Evolutionary conservation across 1,140 invertebrate species (phyloP), one percentile per base, ranked within the genome.

Genomic region (Sycobia sp.): DNA sequence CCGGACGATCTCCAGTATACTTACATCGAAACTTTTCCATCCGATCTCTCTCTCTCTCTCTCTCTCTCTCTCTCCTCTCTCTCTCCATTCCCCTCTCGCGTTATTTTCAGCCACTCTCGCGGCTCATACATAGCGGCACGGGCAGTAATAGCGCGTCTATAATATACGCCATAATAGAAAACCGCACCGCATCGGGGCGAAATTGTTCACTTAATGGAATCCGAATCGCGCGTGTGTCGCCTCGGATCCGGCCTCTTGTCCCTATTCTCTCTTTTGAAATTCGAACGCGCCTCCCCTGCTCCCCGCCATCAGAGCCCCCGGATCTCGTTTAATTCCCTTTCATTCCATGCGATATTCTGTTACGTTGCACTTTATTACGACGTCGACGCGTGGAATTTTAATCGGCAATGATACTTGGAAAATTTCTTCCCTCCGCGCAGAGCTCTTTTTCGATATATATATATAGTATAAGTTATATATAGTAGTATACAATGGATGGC

Each of bases 171-270:
- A n/a, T n/a, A n/a, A n/a, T n/a, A n/a, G n/a, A n/a, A n/a, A n/a
- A 14, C 9, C 14, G 5, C 3, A n/a, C 14, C 8, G 54, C 29
- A 14, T 18, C 49, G 18, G 13, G n/a, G 54, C n/a, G 44, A 70
- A 72, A 68, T 71, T 75, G 72, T 76, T 74, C 74, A 74, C 65
- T 77, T 75, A n/a, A n/a, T n/a, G 54, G 60, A 64, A 67, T 62
- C 36, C 22, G 59, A 66, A 60, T 64, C 56, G 67, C 70, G 71
- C 71, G 74, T 70, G 70, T 73, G 66, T 60, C 29, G n/a, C n/a
- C n/a, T n/a, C 39, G 16, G 47, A 62, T 67, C 60, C 41, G 49
- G 29, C 49, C 62, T 47, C 39, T 20, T 53, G n/a, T n/a, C n/a
- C 38, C 47, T 54, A 46, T 39, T 54, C 29, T 46, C 54, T 43